These are phyloP conservation scores for Pyrrhia umbra DNA, from an alignment of 2,888 invertebrate species.

Conservation along the genomic window DNA sequence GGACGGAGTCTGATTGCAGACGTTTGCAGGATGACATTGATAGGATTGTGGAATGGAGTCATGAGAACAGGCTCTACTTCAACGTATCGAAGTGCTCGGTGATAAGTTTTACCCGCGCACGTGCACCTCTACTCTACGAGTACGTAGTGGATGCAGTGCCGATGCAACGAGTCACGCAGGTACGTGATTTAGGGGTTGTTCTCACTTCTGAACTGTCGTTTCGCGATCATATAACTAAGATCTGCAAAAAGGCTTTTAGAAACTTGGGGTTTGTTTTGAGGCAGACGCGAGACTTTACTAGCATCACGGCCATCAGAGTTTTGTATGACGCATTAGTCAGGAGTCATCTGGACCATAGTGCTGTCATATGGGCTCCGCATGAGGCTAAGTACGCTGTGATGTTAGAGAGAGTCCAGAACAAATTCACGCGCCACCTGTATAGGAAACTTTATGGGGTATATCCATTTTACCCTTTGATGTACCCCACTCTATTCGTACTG, in stretches of 20 bases:
- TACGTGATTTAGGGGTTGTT: not conserved
- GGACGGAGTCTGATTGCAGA: too few relatives aligned
- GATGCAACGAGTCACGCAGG: not conserved
- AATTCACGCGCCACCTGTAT: too few relatives aligned
- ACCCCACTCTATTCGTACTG: too few relatives aligned
- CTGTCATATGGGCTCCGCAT: too few relatives aligned
- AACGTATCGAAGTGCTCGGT: slow-evolving; percentile 1
- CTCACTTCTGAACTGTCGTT: not conserved
- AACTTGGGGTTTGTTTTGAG: not conserved
- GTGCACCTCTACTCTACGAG: not conserved
- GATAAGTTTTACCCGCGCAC: not conserved
- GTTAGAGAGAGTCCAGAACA: too few relatives aligned
- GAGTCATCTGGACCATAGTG: too few relatives aligned
- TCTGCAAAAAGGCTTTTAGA: not conserved
- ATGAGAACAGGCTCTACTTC: not conserved
- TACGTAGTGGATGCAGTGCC: not conserved
- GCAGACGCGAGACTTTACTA: not conserved
- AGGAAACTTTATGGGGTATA: too few relatives aligned
- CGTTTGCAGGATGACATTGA: not conserved
- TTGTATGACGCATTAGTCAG: too few relatives aligned
- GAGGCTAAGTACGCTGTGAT: too few relatives aligned
- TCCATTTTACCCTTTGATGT: too few relatives aligned
- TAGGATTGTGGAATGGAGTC: not conserved
- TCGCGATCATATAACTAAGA: not conserved
- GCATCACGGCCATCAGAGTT: not conserved